Base-by-base conservation (phyloP, 2,113 vertebrate genomes). In the Ailuropoda melanoleuca region DNA sequence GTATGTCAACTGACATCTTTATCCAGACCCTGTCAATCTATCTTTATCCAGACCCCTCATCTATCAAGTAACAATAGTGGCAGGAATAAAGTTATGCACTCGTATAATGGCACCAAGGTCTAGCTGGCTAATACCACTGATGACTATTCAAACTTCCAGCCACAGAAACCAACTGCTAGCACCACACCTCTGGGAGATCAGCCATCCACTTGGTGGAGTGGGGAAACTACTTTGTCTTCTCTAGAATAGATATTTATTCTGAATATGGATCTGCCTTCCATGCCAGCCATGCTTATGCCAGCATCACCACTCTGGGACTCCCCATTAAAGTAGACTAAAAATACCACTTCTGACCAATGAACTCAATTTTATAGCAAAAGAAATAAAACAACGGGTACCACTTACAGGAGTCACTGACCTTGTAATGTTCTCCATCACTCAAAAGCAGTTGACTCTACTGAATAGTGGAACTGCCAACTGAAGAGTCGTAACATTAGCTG, bases 291-390 rank as follows among this genome's bases (percentile, higher is more conserved):
- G n/a, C 4, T 89, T 83, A 81, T 60, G 39, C 29, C 68, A 85
- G 74, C 23, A 37, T 81, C 37, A 14, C 50, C 46, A 62, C 48
- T 14, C 34, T 78, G 19, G 19, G 39, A 55, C 39, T 94, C 55
- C 37, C 68, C 48, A 39, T 89, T 93, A 75, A 58, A 75, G 29
- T 12, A 68, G 34, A 90, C 50, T 23, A 55, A 81, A 94, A 86
- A 66, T 84, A 88, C 48, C 48, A 53, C 64, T 93, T 85, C 34
- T 91, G 26, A 87, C 66, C n/a, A 95, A 81, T n/a, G 26, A 95
- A 75, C n/a, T 97, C 58, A 90, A 15, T 75, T 75, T 81, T 55
- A 60, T 7, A 90, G 56, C 39, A 82, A 93, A 93, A 66, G 26
- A 75, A 46, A n/a, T 68, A 90, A 89, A 68, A 48, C 53, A 90